Evolutionary conservation across 2,888 invertebrate genomes (phyloP), one percentile per base, ranked within the genome.

Genomic region (Cabera pusaria): DNA sequence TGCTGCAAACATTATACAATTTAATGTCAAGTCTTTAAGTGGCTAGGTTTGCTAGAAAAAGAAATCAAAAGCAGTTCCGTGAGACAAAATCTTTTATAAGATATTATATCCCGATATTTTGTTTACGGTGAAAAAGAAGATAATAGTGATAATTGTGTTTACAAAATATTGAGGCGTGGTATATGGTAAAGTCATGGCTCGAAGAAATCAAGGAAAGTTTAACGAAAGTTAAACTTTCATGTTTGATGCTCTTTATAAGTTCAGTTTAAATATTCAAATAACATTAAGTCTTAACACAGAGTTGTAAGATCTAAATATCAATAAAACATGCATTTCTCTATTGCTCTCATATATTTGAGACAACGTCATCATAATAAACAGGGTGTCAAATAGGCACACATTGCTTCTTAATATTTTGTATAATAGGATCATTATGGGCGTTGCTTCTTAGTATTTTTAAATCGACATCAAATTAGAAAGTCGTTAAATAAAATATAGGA

Each of bases 181-280:
- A 52, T 56, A 56, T 52, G 56, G 52, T 59, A 57, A 60, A 61
- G 59, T 37, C 37, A 33, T 40, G 35, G 41, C 40, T 24, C 44
- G 48, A 33, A 53, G 51, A 54, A 40, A 43, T 56, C 58, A 64
- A 77, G 62, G 79, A 83, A 81, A 84, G 82, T 76, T 71, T 60
- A 61, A 76, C 58, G 82, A 85, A 87, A 87, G 87, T 86, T 82
- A 85, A 83, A 82, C 72, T 68, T 68, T 34, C 21, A 16, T 31
- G 34, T 40, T 40, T 40, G 61, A 62, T 62, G 64, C 66, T 58
- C 71, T 67, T 68, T 62, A 56, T 52, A 54, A 54, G 52, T 44
- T 42, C 6, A 14, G 22, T n/a, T n/a, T n/a, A n/a, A n/a, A n/a
- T 6, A 11, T 6, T 12, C 18, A 41, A 31, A 31, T 26, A 21